Evolutionary conservation across 2,888 invertebrate genomes (phyloP), one percentile per base, ranked within the genome.

Genomic region (Tenthredo notha): DNA sequence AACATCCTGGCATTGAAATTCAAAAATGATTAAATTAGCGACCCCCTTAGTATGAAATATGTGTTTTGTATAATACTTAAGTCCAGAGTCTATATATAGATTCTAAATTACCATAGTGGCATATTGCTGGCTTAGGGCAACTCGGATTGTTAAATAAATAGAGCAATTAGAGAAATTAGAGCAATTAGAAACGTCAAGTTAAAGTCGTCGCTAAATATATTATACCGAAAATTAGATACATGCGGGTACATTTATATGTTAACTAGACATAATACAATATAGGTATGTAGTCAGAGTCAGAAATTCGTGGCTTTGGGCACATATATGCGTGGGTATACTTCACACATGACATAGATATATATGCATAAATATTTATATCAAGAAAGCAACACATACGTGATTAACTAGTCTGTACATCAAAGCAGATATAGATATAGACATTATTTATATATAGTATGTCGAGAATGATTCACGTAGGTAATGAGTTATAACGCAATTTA

Each of bases 151-250:
- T 61, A 7, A 61, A 80, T 80, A 61, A 80, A 61, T 61, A 80
- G 80, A 61, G 80, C 80, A 80, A 61, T 61, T 80, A 80, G 61
- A 80, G 18, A 37, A 80, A 80, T 80, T 21, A 61, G 25, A 80
- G 80, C 80, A 80, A 80, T 80, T 58, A 80, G 80, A 40, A n/a
- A 80, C 80, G 80, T 80, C 80, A 7, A 61, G 37, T 33, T 40
- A 61, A 58, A 61, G 21, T 80, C 80, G 80, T 40, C 10, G 4
- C n/a, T 61, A 2, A 21, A 33, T 37, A 58, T 61, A 77, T 50
- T 18, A 77, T 33, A 47, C 25, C 18, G 15, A 25, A 50, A 74
- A 74, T 40, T 72, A 72, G 12, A 1, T 18, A 72, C 37, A 37
- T n/a, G n/a, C 21, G 40, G 43, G n/a, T n/a, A 3, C 29, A 43